Conservation (phyloP, 2,113 vertebrate species). For the Stigmatopora nigra region DNA sequence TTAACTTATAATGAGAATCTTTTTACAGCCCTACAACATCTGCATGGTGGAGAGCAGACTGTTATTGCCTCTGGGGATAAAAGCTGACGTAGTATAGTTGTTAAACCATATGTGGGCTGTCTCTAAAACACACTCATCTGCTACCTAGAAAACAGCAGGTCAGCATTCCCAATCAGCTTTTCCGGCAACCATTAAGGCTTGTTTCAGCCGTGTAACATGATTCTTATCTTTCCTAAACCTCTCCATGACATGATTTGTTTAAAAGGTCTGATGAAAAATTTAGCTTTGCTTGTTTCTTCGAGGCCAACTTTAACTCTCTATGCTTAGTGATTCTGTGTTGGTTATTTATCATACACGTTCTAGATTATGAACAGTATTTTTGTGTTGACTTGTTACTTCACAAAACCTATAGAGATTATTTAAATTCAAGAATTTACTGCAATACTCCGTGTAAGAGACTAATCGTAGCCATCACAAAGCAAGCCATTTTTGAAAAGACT, state of each 20-base stretch:
- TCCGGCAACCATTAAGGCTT: constrained; percentile 18
- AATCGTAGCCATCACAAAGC: background rate
- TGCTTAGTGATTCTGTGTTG: background rate
- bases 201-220: constrained; percentile 32
- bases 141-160: constrained; percentile 34
- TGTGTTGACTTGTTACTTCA: background rate
- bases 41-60: constrained; percentile 33
- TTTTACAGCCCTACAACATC: constrained; percentile 50
- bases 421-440: background rate
- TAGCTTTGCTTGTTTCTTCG: constrained; percentile 29
- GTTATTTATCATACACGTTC: background rate
- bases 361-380: background rate
- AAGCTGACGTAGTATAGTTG: constrained; percentile 50
- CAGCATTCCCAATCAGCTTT: constrained; percentile 37
- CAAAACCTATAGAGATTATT: background rate
- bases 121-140: constrained; percentile 27
- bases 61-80: constrained; percentile 19
- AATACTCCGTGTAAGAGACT: background rate
- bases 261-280: constrained; percentile 42
- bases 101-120: constrained; percentile 53
- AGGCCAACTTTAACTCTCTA: background rate
- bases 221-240: constrained; percentile 20
- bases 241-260: constrained; percentile 37
- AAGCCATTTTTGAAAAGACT: background rate
- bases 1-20: constrained; percentile 28